Evolutionary conservation across 2,888 invertebrate species (phyloP), one percentile per base, ranked within the genome.

Genomic region (Campaea margaritaria): DNA sequence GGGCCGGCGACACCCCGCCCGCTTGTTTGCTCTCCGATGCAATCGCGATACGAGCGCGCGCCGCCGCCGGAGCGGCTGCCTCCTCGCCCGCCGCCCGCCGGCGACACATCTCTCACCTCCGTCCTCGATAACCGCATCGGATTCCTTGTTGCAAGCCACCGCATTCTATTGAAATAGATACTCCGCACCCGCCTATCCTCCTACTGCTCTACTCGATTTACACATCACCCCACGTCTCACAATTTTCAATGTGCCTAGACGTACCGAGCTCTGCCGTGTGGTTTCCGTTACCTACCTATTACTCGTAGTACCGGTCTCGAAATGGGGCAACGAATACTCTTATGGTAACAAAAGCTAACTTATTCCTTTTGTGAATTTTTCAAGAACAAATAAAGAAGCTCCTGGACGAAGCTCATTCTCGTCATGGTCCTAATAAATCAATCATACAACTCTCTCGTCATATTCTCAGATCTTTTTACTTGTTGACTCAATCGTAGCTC

Each of bases 11-110:
- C 86, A 85, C 89, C 87, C 86, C 90, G 83, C 87, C 87, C 89
- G 89, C 90, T 89, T 91, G 91, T 92, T 91, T 92, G 91, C 91
- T 91, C 91, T 91, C 87, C 90, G 91, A 90, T 92, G 91, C 91
- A 92, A 92, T 91, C 91, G 91, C 89, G 91, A 92, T 89, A 90
- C 91, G 84, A 81, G 76, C 78, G 11, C 53, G 21, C 71, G 64
- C 72, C 70, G 76, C 66, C 72, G 73, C 39, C 73, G 21, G 21
- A 21, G 21, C 73, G 63, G 63, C 67, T 67, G 64, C 64, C 69
- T 73, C 21, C 21, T 21, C 76, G 73, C 74, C 67, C 73, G 73
- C 74, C 74, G 63, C 65, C 65, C 67, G 75, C 78, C 79, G 82
- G 81, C 85, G 85, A 84, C 84, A 87, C 87, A 86, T 86, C 87